These are phyloP conservation scores for Drosophila demipolita DNA, from an alignment of 2,888 invertebrate genomes.

Conservation along the genomic window DNA sequence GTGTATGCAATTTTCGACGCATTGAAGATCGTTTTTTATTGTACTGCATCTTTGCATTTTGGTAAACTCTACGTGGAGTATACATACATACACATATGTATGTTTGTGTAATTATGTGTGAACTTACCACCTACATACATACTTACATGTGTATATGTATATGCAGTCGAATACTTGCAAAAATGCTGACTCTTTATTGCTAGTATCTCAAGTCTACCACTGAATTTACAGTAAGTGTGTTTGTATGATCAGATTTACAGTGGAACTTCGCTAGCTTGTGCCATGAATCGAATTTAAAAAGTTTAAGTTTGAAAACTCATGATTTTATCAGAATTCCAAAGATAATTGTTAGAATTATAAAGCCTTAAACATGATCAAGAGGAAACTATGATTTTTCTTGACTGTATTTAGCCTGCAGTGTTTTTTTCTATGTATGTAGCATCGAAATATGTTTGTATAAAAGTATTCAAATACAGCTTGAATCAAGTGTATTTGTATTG, in stretches of 20 bases:
- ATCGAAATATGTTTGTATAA: background rate
- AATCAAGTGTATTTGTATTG: background rate
- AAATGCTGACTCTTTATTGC: conserved; percentile 14
- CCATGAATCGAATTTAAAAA: background rate
- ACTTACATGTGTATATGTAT: background rate
- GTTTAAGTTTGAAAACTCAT: background rate
- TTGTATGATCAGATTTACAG: background rate
- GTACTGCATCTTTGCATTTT: background rate
- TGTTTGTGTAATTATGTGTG: background rate
- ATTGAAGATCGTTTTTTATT: background rate
- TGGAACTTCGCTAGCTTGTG: background rate
- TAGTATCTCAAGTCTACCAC: conserved; percentile 9
- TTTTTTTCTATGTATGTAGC: background rate
- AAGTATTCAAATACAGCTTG: conserved; percentile 6
- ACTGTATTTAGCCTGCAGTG: background rate
- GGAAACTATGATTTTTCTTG: background rate
- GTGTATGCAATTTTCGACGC: background rate
- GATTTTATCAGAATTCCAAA: background rate
- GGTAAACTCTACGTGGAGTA: background rate
- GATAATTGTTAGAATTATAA: background rate
- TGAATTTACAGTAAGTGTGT: background rate
- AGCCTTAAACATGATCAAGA: background rate
- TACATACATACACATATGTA: background rate
- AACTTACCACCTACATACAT: background rate
- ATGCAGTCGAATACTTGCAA: background rate